Evolutionary conservation across 1,140 invertebrate genomes (phyloP).

Genomic region (Drosophila tropicalis): DNA sequence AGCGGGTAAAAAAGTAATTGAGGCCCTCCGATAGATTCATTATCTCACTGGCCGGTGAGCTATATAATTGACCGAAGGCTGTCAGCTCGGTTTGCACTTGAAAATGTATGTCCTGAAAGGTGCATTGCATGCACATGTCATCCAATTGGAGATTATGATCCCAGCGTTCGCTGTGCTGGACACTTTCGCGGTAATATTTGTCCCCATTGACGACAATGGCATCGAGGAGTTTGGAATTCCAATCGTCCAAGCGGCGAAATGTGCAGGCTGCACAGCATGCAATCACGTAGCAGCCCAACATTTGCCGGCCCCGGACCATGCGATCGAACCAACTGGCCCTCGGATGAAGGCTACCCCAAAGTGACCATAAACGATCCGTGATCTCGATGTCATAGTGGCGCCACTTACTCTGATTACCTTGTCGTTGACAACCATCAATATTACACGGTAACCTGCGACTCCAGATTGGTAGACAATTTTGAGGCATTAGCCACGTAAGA

Average conservation of each 20-base stretch:
- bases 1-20: slow-evolving; percentile 84
- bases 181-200: slow-evolving; percentile 84
- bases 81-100: slow-evolving; percentile 83
- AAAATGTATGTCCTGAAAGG: slow-evolving; percentile 84
- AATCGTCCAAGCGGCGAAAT: slow-evolving; percentile 84
- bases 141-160: slow-evolving; percentile 83
- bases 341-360: slow-evolving; percentile 85
- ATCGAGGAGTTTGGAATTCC: slow-evolving; percentile 85
- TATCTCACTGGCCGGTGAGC: slow-evolving; percentile 82
- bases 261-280: slow-evolving; percentile 84
- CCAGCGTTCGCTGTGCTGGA: slow-evolving; percentile 78
- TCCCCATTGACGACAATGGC: slow-evolving; percentile 85
- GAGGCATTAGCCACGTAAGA: slow-evolving; percentile 83
- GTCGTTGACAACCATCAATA: slow-evolving; percentile 64
- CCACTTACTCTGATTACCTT: slow-evolving; percentile 68
- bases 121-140: slow-evolving; percentile 73
- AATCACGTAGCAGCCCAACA: slow-evolving; percentile 84
- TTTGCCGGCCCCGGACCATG: slow-evolving; percentile 83
- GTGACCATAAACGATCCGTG: slow-evolving; percentile 84
- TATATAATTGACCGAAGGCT: slow-evolving; percentile 85
- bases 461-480: slow-evolving; percentile 75
- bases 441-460: slow-evolving; percentile 80
- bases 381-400: slow-evolving; percentile 86
- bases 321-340: slow-evolving; percentile 78
- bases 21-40: slow-evolving; percentile 85